phyloP scores from a whole-genome alignment of 2,113 vertebrate species.

The Alaudala cheleensis region DNA sequence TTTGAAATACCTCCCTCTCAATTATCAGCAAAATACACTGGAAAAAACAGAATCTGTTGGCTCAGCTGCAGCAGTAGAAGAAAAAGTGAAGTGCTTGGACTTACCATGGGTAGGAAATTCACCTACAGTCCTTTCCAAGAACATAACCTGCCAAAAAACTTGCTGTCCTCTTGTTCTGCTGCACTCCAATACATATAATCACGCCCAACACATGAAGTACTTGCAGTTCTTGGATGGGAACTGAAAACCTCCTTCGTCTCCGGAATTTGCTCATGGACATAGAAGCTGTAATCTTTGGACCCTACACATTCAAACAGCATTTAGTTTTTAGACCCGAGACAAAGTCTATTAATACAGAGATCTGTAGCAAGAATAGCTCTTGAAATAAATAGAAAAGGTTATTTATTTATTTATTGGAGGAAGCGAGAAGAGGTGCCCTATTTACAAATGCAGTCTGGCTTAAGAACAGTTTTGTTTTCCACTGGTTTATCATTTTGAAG shows the following conservation, averaged over 20 bases:
- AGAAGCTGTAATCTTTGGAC: not conserved
- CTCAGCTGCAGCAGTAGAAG: not conserved
- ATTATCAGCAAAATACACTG: slow-evolving; percentile 31
- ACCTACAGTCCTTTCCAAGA: slow-evolving; percentile 13
- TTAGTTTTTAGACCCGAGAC: not conserved
- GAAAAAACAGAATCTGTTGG: not conserved
- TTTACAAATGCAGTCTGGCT: not conserved
- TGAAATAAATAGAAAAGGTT: slow-evolving; percentile 33
- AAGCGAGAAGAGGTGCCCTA: not conserved
- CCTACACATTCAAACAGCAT: not conserved
- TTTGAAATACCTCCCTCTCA: slow-evolving; percentile 7
- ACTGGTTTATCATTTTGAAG: not conserved
- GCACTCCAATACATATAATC: not conserved
- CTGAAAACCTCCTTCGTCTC: accelerated
- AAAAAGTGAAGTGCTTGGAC: not conserved
- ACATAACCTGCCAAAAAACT: not conserved
- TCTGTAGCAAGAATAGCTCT: slow-evolving; percentile 17
- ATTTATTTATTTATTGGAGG: slow-evolving; percentile 34
- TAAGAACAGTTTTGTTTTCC: not conserved
- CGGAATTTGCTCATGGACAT: not conserved
- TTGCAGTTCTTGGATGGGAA: not conserved
- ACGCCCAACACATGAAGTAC: not conserved
- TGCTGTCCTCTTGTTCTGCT: not conserved
- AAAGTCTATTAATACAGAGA: not conserved
- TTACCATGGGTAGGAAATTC: not conserved